Conservation (phyloP, 1,140 invertebrate species). For the Drosophila seguyi region DNA sequence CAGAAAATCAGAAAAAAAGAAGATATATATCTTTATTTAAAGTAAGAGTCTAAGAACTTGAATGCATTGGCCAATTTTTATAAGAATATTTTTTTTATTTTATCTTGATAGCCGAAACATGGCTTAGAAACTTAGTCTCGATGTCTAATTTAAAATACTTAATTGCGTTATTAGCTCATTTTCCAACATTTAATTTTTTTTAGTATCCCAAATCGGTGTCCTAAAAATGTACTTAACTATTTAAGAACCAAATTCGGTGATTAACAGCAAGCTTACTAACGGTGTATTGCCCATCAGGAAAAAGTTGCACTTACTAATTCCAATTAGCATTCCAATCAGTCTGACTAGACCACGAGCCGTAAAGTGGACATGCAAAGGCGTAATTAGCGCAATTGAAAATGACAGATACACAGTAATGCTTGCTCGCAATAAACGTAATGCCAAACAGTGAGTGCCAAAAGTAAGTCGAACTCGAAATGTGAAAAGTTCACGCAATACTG, state of each 20-base stretch:
- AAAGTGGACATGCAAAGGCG: constrained; percentile 24
- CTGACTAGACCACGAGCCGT: constrained; percentile 4
- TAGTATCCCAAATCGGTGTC: no score
- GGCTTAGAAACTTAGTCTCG: no score
- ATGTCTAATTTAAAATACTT: no score
- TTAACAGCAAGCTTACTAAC: neutral
- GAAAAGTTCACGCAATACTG: constrained; percentile 68
- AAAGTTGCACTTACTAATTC: constrained; percentile 21
- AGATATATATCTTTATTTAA: neutral
- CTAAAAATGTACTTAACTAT: no score
- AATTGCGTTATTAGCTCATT: no score
- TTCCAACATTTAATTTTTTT: no score
- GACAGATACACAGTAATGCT: constrained; percentile 21
- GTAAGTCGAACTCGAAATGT: constrained; percentile 11
- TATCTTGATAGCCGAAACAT: no score
- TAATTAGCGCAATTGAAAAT: constrained; percentile 48
- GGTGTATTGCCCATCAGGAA: constrained; percentile 7
- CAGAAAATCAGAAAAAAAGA: no score
- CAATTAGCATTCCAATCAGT: constrained; percentile 43
- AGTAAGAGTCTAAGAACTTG: no score
- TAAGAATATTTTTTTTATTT: no score
- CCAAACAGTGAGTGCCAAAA: constrained; percentile 28
- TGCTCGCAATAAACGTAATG: constrained; percentile 18
- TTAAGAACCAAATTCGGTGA: neutral
- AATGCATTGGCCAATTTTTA: no score